Evolutionary conservation across 2,797 vertebrate genomes (phyloP), one percentile per base, ranked within the genome.

Genomic region (Periophthalmus magnuspinnatus): DNA sequence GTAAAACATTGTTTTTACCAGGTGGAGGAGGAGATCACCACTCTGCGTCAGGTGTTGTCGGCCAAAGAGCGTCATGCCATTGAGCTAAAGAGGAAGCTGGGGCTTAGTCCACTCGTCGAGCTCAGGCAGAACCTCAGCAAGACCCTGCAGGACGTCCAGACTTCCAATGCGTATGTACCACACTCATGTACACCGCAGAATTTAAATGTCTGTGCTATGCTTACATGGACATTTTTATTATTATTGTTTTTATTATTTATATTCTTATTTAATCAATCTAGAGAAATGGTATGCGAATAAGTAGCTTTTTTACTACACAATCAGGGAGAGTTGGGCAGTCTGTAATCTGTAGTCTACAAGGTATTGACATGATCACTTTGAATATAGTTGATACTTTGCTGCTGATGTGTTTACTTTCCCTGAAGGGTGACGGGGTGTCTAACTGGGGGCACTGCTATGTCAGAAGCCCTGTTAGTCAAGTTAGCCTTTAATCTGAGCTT

Each of bases 21-120:
- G 98, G 97, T 99, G 73, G 97, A 99, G 85, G 98, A 99, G 84
- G 98, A 99, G 84, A 98, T 99, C 65, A 90, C 91, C 76, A 99
- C 98, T 6, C 89, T 99, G 72, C 94, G 96, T 19, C 98, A 99
- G 90, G 97, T 99, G 10, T 84, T 99, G 82, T 94, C 95, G 1
- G 97, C 98, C 80, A 99, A 99, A 91, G 98, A 99, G 91, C 92
- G 93, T 70, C 96, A 97, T 70, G 93, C 96, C 0, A 65, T 92
- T 0, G 98, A 99, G 84, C 93, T 99, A 84, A 97, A 96, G 89
- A 94, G 96, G 84, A 99, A 97, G 62, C 93, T 99, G 1, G 97
- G 97, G 50, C 91, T 98, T 70, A 97, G 92, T 22, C 92, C 98
- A 0, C 86, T 99, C 75, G 95, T 85, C 54, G 97, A 96, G 71